These are phyloP conservation scores for Atherinosoma microstoma DNA, from an alignment of 2,797 vertebrate genomes.

Conservation along the genomic window DNA sequence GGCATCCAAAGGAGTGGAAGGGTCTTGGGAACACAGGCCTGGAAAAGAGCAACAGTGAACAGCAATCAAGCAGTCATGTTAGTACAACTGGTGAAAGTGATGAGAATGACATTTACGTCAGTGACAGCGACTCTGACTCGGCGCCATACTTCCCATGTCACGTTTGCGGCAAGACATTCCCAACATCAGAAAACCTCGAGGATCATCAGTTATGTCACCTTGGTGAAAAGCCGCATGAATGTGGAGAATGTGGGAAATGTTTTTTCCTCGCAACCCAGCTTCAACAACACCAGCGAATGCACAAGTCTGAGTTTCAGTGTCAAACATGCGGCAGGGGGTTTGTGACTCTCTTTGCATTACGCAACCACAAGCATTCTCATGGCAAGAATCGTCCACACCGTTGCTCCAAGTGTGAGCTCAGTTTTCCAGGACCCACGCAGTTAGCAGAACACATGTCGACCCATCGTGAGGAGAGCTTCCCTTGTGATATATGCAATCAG, in stretches of 20 bases:
- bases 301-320: slow-evolving; percentile 87
- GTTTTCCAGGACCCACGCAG: slow-evolving; percentile 77
- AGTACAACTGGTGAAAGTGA: slow-evolving; percentile 60
- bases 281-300: slow-evolving; percentile 85
- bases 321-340: slow-evolving; percentile 84
- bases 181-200: slow-evolving; percentile 84
- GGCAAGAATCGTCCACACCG: slow-evolving; percentile 80
- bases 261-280: slow-evolving; percentile 84
- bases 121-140: slow-evolving; percentile 81
- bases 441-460: slow-evolving; percentile 83
- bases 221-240: slow-evolving; percentile 86
- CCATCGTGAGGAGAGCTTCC: slow-evolving; percentile 85
- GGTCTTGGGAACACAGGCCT: slow-evolving; percentile 14
- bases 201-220: slow-evolving; percentile 87
- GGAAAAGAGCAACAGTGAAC: slow-evolving; percentile 41
- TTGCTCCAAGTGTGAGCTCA: slow-evolving; percentile 82
- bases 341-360: slow-evolving; percentile 82
- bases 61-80: slow-evolving; percentile 53
- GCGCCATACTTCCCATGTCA: slow-evolving; percentile 88
- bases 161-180: slow-evolving; percentile 87
- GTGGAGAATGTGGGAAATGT: slow-evolving; percentile 85
- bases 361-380: slow-evolving; percentile 84
- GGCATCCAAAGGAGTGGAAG: slow-evolving; percentile 62
- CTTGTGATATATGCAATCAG: slow-evolving; percentile 84
- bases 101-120: slow-evolving; percentile 53